Evolutionary conservation across 1,140 invertebrate species (phyloP).

Genomic region (Pantala flavescens): DNA sequence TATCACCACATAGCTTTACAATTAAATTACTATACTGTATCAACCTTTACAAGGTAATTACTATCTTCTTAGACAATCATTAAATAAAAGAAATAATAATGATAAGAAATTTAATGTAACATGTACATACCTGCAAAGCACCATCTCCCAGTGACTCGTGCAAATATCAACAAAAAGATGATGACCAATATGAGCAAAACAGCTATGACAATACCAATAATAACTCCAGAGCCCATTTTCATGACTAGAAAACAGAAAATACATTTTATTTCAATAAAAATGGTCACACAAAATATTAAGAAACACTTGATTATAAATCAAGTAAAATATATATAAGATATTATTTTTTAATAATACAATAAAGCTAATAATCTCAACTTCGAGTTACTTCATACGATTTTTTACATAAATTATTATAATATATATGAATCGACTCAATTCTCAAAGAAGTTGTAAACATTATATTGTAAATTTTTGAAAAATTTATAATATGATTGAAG

Average conservation of each 20-base stretch:
- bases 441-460: too few species aligned
- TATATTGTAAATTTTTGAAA: too few species aligned
- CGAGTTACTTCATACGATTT: too few species aligned
- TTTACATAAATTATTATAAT: too few species aligned
- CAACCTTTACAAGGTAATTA: too few species aligned
- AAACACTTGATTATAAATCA: neutral
- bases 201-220: constrained; percentile 61
- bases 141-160: constrained; percentile 65
- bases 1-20: too few species aligned
- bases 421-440: too few species aligned
- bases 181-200: constrained; percentile 52
- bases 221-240: constrained; percentile 57
- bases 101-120: constrained; percentile 43
- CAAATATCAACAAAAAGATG: constrained; percentile 57
- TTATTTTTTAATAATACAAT: too few species aligned
- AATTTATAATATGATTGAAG: neutral
- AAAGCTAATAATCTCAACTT: too few species aligned
- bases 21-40: too few species aligned
- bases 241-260: constrained; percentile 40
- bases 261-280: constrained; percentile 14
- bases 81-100: neutral
- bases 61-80: too few species aligned
- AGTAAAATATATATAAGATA: neutral
- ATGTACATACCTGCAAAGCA: constrained; percentile 75
- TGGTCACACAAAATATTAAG: constrained; percentile 11